Evolutionary conservation across 2,797 vertebrate species (phyloP), one percentile per base, ranked within the genome.

Genomic region (Dicrostonyx torquatus): DNA sequence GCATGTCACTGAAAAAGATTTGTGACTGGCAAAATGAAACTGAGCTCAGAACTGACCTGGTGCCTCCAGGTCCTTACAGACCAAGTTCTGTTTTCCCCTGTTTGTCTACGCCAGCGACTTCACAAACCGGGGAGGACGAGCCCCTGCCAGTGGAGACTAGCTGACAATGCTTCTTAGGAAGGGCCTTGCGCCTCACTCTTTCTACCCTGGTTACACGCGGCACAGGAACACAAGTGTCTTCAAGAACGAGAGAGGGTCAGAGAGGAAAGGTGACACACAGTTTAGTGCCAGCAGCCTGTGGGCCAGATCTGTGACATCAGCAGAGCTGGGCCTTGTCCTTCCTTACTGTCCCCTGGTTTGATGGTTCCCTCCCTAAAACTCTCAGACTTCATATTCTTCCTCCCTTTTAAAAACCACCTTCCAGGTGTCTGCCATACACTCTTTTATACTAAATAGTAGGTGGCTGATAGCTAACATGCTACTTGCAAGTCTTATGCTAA

Each of bases 31-130:
- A 62, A 83, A 97, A 91, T 89, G 37, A 91, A 91, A 79, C 87
- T 97, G 96, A 96, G 95, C 93, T 97, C 95, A 96, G 92, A 96
- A 84, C 91, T 97, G 97, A 95, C 96, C 29, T 78, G 82, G 34
- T 95, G 95, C 97, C 97, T 83, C 45, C 24, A 3, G 68, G 84
- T 82, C 82, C 53, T 80, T 68, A 64, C 76, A 50, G 86, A 72
- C 92, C 94, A 87, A 78, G 29, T 43, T 87, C 95, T 87, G 58
- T 55, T 85, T 55, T 93, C 92, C 80, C 62, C 34, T 83, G 0
- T 88, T 55, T 76, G 82, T 79, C 89, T 82, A 62, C 17, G 73
- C 40, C 62, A 66, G 48, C 89, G 88, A 92, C 88, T 53, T 95
- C 93, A 89, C 50, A 29, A 29, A 50, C 29, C 26, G 93, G 92